Evolutionary conservation across 1,140 invertebrate species (phyloP).

Genomic region (Euura saliciscinereae): DNA sequence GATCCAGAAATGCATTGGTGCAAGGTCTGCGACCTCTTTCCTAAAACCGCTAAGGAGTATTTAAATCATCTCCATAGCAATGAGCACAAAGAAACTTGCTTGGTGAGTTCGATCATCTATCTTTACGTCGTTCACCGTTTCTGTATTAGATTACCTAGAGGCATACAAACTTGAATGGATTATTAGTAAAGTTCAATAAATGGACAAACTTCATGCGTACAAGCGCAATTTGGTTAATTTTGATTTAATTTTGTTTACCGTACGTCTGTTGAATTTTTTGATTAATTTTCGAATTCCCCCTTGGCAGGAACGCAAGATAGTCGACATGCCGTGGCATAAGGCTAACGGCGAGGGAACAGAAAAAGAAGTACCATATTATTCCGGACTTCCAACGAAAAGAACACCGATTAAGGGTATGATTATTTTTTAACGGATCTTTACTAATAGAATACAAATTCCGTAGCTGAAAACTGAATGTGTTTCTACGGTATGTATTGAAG

Average conservation of each 20-base stretch:
- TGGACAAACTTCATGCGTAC: neutral
- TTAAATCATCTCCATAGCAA: conserved; percentile 81
- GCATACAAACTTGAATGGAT: neutral
- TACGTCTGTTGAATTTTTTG: too few species aligned
- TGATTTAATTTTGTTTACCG: conserved; percentile 14
- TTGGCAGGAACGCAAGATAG: conserved; percentile 66
- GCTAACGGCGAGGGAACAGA: conserved; percentile 60
- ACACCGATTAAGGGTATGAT: conserved; percentile 78
- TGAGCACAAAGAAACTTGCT: conserved; percentile 71
- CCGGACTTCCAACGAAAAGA: conserved; percentile 74
- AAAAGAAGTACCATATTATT: conserved; percentile 69
- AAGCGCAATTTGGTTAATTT: conserved; percentile 25
- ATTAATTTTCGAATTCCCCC: neutral
- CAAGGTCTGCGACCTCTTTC: conserved; percentile 82
- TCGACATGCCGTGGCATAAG: conserved; percentile 81
- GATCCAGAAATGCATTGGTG: conserved; percentile 91
- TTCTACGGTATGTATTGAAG: conserved; percentile 60
- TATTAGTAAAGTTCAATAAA: neutral
- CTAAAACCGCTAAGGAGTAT: conserved; percentile 83
- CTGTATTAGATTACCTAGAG: conserved; percentile 8
- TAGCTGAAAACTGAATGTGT: conserved; percentile 50
- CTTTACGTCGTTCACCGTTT: neutral
- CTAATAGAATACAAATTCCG: conserved; percentile 60
- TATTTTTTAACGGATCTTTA: conserved; percentile 46
- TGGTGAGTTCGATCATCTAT: conserved; percentile 51